Evolutionary conservation across 2,113 vertebrate genomes (phyloP), one percentile per base, ranked within the genome.

Genomic region (Malurus elegans): DNA sequence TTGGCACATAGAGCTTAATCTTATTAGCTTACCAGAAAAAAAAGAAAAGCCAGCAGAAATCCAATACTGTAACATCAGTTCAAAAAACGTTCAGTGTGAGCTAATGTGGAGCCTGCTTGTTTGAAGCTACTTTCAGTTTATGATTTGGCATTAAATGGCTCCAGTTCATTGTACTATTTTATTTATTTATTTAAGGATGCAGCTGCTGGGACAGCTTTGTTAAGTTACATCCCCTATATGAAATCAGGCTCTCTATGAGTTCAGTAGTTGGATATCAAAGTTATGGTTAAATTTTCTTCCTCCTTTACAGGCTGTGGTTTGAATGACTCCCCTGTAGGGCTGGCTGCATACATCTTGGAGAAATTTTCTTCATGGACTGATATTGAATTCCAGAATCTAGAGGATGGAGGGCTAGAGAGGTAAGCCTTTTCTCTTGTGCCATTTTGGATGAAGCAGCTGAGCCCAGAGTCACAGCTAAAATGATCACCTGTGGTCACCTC

Each of bases 331-430:
- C 98, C 98, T 0, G 96, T 97, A n/a, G 98, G 98, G 13, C 92
- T 98, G 92, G 98, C 98, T 11, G 97, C 98, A 8, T 98, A 98
- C 47, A 97, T 98, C 65, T 75, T 98, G 60, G 98, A 98, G 94
- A 98, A 98, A 80, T 98, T 98, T 90, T 98, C 98, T 14, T 97
- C 97, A 0, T 98, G 98, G 98, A 98, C 98, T 44, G 96, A 98
- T 40, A 2, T 50, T 0, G 95, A 97, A 64, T 98, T 97, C 93
- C 86, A 6, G 19, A 51, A 96, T 36, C 92, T 97, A 78, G 98
- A 98, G 48, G 98, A 98, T 19, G 98, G 98, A 51, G 98, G 98
- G 51, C 86, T 98, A 40, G 97, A 98, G 76, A 98, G 81, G 98
- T 98, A 85, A 95, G 85, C 2, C 1, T 24, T 72, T 44, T 16